These are phyloP conservation scores for Idaea dimidiata DNA, from an alignment of 2,888 invertebrate genomes.

Conservation along the genomic window DNA sequence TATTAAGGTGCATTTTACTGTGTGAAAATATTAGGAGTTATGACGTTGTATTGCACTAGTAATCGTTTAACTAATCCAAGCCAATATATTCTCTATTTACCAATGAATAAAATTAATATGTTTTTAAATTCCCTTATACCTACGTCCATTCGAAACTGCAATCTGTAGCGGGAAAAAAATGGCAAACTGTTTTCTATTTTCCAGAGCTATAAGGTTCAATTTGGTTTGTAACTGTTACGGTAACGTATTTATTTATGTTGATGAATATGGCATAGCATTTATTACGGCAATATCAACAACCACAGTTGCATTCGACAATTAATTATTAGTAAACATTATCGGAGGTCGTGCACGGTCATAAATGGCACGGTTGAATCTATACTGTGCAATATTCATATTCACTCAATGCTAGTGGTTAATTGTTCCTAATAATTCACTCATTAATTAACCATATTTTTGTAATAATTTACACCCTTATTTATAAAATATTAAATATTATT, in stretches of 20 bases:
- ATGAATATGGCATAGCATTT: constrained; percentile 67
- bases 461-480: too few relatives aligned
- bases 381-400: constrained; percentile 46
- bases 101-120: constrained; percentile 74
- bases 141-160: constrained; percentile 56
- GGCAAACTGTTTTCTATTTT: constrained; percentile 29
- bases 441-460: neutral
- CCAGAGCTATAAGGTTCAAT: neutral
- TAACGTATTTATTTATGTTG: constrained; percentile 53
- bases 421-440: constrained; percentile 22
- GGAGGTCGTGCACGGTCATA: constrained; percentile 59
- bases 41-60: constrained; percentile 26
- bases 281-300: constrained; percentile 71
- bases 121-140: constrained; percentile 67
- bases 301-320: constrained; percentile 75
- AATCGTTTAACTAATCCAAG: constrained; percentile 74
- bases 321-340: constrained; percentile 78
- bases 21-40: constrained; percentile 16
- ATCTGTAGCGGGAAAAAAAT: neutral
- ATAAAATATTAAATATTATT: too few relatives aligned
- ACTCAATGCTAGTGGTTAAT: constrained; percentile 27
- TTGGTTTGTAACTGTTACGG: constrained; percentile 19
- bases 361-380: constrained; percentile 41
- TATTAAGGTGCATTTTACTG: constrained; percentile 23
- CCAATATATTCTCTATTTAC: constrained; percentile 76